phyloP scores from a whole-genome alignment of 1,140 invertebrate species.

The Drosophila ohnishii region DNA sequence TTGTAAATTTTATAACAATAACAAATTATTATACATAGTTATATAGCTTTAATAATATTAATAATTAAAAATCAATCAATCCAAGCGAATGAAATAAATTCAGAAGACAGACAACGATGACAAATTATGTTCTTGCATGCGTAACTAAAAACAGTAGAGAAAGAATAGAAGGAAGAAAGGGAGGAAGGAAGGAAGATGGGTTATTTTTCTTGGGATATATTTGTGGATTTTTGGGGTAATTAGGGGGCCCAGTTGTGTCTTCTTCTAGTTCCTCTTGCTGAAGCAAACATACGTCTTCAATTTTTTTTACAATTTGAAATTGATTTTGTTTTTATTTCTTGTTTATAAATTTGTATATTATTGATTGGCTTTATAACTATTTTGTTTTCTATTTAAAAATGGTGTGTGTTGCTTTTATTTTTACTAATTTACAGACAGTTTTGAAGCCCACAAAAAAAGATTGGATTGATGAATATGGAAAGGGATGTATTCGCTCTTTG shows the following conservation, averaged over 20 bases:
- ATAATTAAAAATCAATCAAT: constrained; percentile 64
- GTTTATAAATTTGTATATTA: constrained; percentile 37
- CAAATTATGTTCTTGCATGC: constrained; percentile 25
- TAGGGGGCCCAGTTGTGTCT: constrained; percentile 15
- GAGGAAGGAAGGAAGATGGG: neutral
- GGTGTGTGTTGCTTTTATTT: constrained; percentile 31
- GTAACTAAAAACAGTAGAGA: constrained; percentile 8
- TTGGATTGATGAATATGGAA: constrained; percentile 34
- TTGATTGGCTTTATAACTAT: constrained; percentile 61
- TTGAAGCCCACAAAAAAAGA: constrained; percentile 46
- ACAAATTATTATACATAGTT: constrained; percentile 74
- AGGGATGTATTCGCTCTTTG: constrained; percentile 29
- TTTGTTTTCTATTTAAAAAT: constrained; percentile 73
- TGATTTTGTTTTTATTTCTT: constrained; percentile 42
- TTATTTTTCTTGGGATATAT: neutral
- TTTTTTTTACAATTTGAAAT: constrained; percentile 69
- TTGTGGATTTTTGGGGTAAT: neutral
- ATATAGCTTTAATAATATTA: constrained; percentile 69
- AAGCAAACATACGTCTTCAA: constrained; percentile 10
- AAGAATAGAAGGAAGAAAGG: neutral
- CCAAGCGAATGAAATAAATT: constrained; percentile 50
- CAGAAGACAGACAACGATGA: constrained; percentile 45
- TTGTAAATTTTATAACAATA: constrained; percentile 74
- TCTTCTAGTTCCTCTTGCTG: constrained; percentile 15
- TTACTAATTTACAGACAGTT: constrained; percentile 72